These are phyloP conservation scores for Simalia tracyae DNA, from an alignment of 2,797 vertebrate genomes.

Conservation along the genomic window DNA sequence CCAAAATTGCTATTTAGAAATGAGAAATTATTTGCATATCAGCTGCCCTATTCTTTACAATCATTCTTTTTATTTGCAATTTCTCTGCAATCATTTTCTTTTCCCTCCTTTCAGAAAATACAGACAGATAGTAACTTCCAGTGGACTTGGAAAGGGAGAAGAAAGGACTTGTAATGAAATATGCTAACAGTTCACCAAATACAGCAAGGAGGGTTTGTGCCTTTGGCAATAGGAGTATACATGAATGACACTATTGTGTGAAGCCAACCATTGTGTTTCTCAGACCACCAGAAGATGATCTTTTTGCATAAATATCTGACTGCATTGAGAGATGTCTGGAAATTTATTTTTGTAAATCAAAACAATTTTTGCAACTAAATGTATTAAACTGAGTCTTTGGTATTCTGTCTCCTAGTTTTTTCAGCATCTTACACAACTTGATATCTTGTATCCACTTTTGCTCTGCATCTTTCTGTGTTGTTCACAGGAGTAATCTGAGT, in stretches of 20 bases:
- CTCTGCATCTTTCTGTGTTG: background rate
- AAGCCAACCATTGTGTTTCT: slow-evolving; percentile 64
- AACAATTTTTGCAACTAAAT: slow-evolving; percentile 44
- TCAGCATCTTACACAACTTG: slow-evolving; percentile 27
- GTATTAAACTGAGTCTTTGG: slow-evolving; percentile 36
- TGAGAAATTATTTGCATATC: slow-evolving; percentile 40
- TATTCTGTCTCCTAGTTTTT: slow-evolving; percentile 24
- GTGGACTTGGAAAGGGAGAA: slow-evolving; percentile 40
- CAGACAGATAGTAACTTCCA: slow-evolving; percentile 48
- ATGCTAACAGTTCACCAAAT: slow-evolving; percentile 65
- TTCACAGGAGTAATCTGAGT: slow-evolving; percentile 6
- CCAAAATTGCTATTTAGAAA: slow-evolving; percentile 45
- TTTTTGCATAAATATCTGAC: slow-evolving; percentile 70
- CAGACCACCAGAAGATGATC: slow-evolving; percentile 54
- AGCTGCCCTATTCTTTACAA: slow-evolving; percentile 39
- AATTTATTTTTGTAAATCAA: slow-evolving; percentile 37
- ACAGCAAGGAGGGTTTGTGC: slow-evolving; percentile 62
- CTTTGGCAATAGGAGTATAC: slow-evolving; percentile 60
- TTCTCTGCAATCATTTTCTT: background rate
- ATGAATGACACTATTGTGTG: slow-evolving; percentile 70
- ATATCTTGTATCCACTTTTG: slow-evolving; percentile 22
- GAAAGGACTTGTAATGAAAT: slow-evolving; percentile 58
- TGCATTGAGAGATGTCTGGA: slow-evolving; percentile 55
- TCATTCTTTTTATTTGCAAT: background rate
- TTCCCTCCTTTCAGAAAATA: slow-evolving; percentile 39